Base-by-base conservation (phyloP, 2,888 invertebrate species). In the Orchesella flavescens region DNA sequence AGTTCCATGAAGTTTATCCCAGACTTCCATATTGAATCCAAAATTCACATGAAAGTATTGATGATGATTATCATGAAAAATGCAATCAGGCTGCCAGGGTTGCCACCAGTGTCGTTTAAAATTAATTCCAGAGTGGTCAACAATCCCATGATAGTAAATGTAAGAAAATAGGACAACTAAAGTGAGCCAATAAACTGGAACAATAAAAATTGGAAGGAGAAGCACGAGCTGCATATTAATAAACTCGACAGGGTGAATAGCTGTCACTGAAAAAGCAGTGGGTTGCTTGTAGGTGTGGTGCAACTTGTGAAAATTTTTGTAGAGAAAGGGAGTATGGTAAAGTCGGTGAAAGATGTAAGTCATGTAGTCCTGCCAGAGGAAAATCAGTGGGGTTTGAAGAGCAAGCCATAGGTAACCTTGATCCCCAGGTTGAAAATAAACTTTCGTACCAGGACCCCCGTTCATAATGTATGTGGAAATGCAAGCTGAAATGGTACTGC, bases 21-120 rank as follows among this genome's bases (percentile, higher is more conserved):
- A 94, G 49, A 93, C 84, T 61, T 90, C 91, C 89, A 93, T 93
- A 89, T 95, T 94, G 89, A 94, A 94, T 0, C 93, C 94, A 88
- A 94, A 94, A 90, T 95, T 95, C 88, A 94, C 93, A 89, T 94
- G 94, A 90, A 94, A 94, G 90, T 94, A 94, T 90, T 94, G 94
- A 88, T 94, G 95, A 87, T 95, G 95, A 88, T 94, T 93, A 89
- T 94, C 95, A 87, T 95, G 94, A 90, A 94, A 94, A 84, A 93
- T 93, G 0, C 93, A 93, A 87, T 94, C 93, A 0, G 94, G 94
- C 89, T 94, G 80, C 81, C 77, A 78, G 24, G 80, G 81, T 55
- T 81, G 73, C 73, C 68, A 73, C 68, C 81, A 77, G 17, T 69
- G 53, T 5, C 63, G 23, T 46, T 94, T 94, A 90, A 94, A 94